Base-by-base conservation (phyloP, 2,113 vertebrate species). In the Chrysemys picta region DNA sequence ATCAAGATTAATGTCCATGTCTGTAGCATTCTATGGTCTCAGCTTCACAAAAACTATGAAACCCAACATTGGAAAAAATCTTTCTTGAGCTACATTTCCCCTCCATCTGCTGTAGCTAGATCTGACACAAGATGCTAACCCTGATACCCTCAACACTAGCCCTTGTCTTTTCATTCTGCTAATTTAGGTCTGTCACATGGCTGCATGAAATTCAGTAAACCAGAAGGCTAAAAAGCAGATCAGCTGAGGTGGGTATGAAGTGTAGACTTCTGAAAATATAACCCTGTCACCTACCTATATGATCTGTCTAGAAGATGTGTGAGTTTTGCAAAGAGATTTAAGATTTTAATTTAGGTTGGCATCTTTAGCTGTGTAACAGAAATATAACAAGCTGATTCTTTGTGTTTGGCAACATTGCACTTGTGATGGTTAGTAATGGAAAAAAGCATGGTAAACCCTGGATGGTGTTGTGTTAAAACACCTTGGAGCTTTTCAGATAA, bases 341-440 rank as follows among this genome's bases (percentile, higher is more conserved):
- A 62, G 13, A 75, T 10, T 2, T 38, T 49, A 91, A 50, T 92
- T 89, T 56, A 82, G 78, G 21, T 25, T 42, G 21, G 79, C 29
- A 72, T 56, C n/a, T 92, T 80, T 83, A 47, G 49, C 84, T 86
- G n/a, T 83, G 88, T 47, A 85, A 76, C n/a, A 93, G 84, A 93
- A 94, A 82, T 83, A 52, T 5, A 91, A 4, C 10, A 79, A 85
- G 10, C 49, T 21, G 50, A 94, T 88, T 47, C 2, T 91, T 9
- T 76, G 76, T 69, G 45, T 45, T 10, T 76, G 38, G 17, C 35
- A n/a, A n/a, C 62, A 69, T 45, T 42, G 8, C 72, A 76, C 42
- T 76, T 76, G 72, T 42, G 11, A 76, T 35, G 42, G 87, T 90
- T 59, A 87, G 62, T 0, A 95, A 54, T 24, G 24, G 24, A 47